A percentile compares a stretch with the other conserved stretches of the same genome.
Evolutionary conservation across 2,888 invertebrate species (phyloP).

Genomic region (Heterodera filipjevi): DNA sequence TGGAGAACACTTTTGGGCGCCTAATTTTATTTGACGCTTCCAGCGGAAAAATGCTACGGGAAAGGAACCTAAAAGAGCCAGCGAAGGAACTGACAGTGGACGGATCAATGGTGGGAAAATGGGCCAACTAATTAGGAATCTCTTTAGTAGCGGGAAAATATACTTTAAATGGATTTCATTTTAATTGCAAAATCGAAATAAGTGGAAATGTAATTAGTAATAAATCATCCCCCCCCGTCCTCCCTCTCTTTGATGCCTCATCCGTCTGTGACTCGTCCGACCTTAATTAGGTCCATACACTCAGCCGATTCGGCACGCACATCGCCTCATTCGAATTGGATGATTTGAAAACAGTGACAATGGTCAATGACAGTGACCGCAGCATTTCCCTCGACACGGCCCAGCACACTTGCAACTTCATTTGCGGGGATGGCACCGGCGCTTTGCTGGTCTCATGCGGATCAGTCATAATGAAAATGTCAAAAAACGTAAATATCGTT

Average conservation of each 20-base stretch:
- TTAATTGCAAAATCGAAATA: too few species aligned
- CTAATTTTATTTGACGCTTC: constrained; percentile 7
- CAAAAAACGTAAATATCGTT: background rate
- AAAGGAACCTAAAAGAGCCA: background rate
- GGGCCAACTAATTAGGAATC: too few species aligned
- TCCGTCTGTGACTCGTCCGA: background rate
- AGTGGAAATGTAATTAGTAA: too few species aligned
- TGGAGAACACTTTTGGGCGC: constrained; percentile 12
- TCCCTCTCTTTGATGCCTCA: background rate
- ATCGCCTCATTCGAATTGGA: constrained; percentile 21
- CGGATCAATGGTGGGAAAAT: background rate
- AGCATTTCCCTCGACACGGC: background rate
- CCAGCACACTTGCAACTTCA: constrained; percentile 2
- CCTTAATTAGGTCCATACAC: constrained; percentile 1
- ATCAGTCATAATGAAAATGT: background rate
- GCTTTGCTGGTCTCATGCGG: background rate
- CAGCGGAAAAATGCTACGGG: background rate
- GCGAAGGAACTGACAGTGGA: constrained; percentile 25
- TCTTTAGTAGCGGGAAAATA: too few species aligned
- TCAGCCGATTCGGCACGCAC: constrained; percentile 10
- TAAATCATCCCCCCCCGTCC: too few species aligned
- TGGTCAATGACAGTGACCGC: background rate
- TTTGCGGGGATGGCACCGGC: background rate
- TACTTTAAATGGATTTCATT: too few species aligned
- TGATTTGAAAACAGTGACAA: background rate